phyloP scores from a whole-genome alignment of 2,888 invertebrate species.

The Drosophila rellima region DNA sequence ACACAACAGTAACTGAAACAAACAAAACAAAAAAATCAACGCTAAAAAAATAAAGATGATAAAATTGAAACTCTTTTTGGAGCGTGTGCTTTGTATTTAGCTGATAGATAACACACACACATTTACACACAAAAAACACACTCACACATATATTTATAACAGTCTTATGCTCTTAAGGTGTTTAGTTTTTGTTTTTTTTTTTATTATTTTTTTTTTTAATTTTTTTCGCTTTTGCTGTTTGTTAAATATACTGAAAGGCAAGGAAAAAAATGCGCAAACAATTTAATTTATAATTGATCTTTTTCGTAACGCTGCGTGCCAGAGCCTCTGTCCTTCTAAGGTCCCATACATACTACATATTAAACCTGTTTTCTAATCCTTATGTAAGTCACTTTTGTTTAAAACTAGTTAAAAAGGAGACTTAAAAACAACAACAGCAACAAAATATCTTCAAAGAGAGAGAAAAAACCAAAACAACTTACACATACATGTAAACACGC shows the following conservation, averaged over 20 bases:
- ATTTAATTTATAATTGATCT: constrained; percentile 27
- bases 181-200: constrained; percentile 10
- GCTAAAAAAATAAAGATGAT: constrained; percentile 22
- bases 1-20: constrained; percentile 32
- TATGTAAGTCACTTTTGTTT: constrained; percentile 34
- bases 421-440: constrained; percentile 20
- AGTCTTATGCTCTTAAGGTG: constrained; percentile 22
- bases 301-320: constrained; percentile 24
- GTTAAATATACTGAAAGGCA: constrained; percentile 25
- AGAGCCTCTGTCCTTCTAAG: constrained; percentile 7
- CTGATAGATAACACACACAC: constrained; percentile 22
- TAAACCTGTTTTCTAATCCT: constrained; percentile 28
- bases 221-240: constrained; percentile 39
- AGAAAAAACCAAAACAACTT: constrained; percentile 36
- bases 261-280: constrained; percentile 55
- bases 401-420: constrained; percentile 23
- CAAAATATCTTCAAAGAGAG: constrained; percentile 6
- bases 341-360: neutral
- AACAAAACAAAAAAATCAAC: constrained; percentile 11
- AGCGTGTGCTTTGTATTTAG: constrained; percentile 59
- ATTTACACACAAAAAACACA: constrained; percentile 9
- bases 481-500: constrained; percentile 59
- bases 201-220: constrained; percentile 5
- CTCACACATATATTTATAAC: constrained; percentile 13
- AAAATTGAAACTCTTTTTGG: constrained; percentile 19